Percentiles rank a stretch among this genome's conserved stretches.
Evolutionary conservation across 2,797 vertebrate genomes (phyloP).

Genomic region (Coregonus sp.): DNA sequence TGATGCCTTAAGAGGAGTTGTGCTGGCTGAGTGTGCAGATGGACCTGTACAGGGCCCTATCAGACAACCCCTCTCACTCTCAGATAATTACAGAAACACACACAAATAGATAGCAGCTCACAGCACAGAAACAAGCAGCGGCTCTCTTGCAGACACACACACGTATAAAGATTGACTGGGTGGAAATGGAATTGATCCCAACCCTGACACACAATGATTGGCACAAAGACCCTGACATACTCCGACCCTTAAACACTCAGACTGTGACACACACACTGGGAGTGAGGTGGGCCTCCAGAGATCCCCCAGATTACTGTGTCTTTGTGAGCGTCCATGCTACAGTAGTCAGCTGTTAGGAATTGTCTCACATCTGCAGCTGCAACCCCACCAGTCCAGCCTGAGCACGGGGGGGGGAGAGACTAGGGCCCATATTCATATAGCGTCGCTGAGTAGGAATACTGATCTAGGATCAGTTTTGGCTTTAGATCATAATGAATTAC

Average conservation of each 20-base stretch:
- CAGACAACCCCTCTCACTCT: conserved; percentile 5
- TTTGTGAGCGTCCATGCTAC: conserved; percentile 25
- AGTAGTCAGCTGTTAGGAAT: conserved; percentile 19
- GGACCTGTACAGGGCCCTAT: conserved; percentile 15
- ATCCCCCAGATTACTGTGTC: conserved; percentile 43
- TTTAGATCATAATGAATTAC: background rate
- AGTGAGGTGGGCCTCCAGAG: conserved; percentile 32
- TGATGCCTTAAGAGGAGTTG: conserved; percentile 2
- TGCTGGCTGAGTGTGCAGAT: conserved; percentile 21
- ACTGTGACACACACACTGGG: background rate
- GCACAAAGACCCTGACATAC: conserved; percentile 1
- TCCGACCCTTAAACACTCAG: conserved; percentile 19
- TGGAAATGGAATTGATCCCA: background rate
- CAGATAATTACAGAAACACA: conserved; percentile 15
- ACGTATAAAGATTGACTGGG: background rate
- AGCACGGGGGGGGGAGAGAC: conserved; percentile 20
- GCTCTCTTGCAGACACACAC: no score
- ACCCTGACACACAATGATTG: conserved; percentile 10
- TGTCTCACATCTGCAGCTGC: background rate
- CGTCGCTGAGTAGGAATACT: no score
- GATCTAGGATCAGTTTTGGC: no score
- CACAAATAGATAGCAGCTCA: conserved; percentile 10
- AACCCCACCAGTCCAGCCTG: conserved; percentile 21
- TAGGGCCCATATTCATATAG: no score
- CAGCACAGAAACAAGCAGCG: conserved; percentile 2